Evolutionary conservation across 2,888 invertebrate genomes (phyloP), one percentile per base, ranked within the genome.

Genomic region (Arge pagana): DNA sequence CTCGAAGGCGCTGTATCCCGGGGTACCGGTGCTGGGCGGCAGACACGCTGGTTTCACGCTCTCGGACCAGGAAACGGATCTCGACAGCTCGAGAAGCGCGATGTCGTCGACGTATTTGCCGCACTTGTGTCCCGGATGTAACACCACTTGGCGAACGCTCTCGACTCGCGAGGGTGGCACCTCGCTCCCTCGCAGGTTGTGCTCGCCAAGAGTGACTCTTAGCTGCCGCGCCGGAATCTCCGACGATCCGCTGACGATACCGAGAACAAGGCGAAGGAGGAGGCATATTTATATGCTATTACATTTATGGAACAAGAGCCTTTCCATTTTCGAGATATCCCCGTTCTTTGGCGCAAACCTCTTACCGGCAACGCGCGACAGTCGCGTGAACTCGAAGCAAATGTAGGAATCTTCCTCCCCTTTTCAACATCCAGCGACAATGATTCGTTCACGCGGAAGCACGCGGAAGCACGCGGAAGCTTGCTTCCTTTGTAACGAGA

Each of bases 1-100:
- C 41, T 80, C 81, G 61, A 82, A 84, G 26, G 68, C 78, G n/a
- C 74, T 77, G 55, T 78, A 76, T 26, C 66, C 74, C 50, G 80
- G 78, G 45, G 81, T 74, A 6, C 79, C 74, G 2, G 77, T 70
- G 0, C 80, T 79, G 48, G 80, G 76, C 0, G 90, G 88, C 2
- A 94, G 78, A 70, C 94, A 94, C 8, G 88, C 89, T 1, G 94
- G 93, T 65, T 84, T 81, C 8, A 90, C 82, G 50, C 81, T 81
- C n/a, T 82, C 81, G 6, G 85, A 83, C 86, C 89, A 93, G 28
- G 73, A 71, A 10, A 93, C 79, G 52, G 85, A 84, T 6, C 80
- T 78, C 2, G 75, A 77, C 15, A 93, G 78, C 70, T 88, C 86
- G 35, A 94, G 72, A 10, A 94, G 80, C 2, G 93, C 93, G 60